Evolutionary conservation across 2,797 vertebrate species (phyloP), one percentile per base, ranked within the genome.

Genomic region (Pantherophis vulpinus): DNA sequence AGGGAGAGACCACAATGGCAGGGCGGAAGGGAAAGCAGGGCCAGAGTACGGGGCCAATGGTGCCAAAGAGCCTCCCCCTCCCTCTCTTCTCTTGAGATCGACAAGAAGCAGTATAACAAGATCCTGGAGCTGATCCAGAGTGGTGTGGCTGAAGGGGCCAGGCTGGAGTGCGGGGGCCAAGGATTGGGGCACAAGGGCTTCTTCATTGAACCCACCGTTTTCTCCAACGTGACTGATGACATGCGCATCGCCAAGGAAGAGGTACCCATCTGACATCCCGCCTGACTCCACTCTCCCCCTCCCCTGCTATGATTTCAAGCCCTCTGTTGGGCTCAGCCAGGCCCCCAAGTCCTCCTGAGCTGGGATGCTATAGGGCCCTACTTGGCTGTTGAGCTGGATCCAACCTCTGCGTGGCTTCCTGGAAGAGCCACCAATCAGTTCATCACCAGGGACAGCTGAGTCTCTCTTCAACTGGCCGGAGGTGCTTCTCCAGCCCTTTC

Each of bases 221-320:
- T 99, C 96, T 99, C 99, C 95, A 98, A 99, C 0, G 99, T 99
- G 91, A 98, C 98, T 4, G 99, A 99, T 27, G 98, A 99, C 97
- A 99, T 99, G 99, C 97, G 98, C 95, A 99, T 99, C 86, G 99
- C 99, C 95, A 99, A 98, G 97, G 99, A 99, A 95, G 99, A 99
- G 99, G 99, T 99, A 98, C 32, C 23, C 29, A 13, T 0, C 37
- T n/a, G 11, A 3, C 4, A 1, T 2, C 8, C 9, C 42, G 5
- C 14, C 14, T 9, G 7, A 23, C 87, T 60, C 56, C 32, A 3
- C 37, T 0, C 5, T 27, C 13, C 18, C n/a, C 87, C 87, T 11
- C 14, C 6, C 37, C 59, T 6, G 11, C 37, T 29, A 3, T 16
- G 27, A 29, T n/a, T 54, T n/a, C 54, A 14, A 5, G 6, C 51